phyloP scores from a whole-genome alignment of 2,888 invertebrate genomes.

The Tenthredo notha region DNA sequence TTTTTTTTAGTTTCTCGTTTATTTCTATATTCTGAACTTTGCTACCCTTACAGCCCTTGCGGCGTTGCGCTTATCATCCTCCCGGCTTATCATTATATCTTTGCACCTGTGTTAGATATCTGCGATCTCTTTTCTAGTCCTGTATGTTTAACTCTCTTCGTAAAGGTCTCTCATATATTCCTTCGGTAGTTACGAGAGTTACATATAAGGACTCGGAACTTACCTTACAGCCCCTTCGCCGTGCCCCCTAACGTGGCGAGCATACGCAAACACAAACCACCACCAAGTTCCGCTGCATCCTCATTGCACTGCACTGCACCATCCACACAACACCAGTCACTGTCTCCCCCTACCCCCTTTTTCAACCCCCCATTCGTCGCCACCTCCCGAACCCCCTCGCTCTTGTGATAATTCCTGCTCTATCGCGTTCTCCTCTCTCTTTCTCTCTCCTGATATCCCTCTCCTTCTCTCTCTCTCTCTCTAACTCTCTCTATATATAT shows the following conservation, averaged over 20 bases:
- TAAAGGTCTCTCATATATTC: neutral
- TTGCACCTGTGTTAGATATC: neutral
- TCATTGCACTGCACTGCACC: constrained; percentile 62
- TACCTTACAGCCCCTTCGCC: constrained; percentile 44
- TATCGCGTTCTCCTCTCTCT: neutral
- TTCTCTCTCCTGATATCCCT: neutral
- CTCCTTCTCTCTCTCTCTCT: neutral
- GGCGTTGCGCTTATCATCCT: neutral
- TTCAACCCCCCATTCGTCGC: constrained; percentile 31
- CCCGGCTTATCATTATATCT: neutral
- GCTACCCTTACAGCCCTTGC: neutral
- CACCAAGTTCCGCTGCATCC: constrained; percentile 57
- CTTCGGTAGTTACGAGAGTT: too few species aligned
- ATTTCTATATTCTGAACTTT: neutral
- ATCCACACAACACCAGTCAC: constrained; percentile 54
- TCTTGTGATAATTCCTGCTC: constrained; percentile 40
- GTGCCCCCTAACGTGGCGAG: constrained; percentile 48
- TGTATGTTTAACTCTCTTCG: neutral
- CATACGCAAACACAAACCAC: constrained; percentile 49
- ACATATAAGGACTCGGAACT: constrained; percentile 31
- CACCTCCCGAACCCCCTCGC: neutral
- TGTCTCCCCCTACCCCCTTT: constrained; percentile 44
- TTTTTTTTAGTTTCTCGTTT: neutral
- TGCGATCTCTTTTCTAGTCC: neutral
- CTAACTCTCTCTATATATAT: neutral